These are phyloP conservation scores for Cichlasoma orientale DNA, from an alignment of 2,797 vertebrate genomes.

Conservation along the genomic window DNA sequence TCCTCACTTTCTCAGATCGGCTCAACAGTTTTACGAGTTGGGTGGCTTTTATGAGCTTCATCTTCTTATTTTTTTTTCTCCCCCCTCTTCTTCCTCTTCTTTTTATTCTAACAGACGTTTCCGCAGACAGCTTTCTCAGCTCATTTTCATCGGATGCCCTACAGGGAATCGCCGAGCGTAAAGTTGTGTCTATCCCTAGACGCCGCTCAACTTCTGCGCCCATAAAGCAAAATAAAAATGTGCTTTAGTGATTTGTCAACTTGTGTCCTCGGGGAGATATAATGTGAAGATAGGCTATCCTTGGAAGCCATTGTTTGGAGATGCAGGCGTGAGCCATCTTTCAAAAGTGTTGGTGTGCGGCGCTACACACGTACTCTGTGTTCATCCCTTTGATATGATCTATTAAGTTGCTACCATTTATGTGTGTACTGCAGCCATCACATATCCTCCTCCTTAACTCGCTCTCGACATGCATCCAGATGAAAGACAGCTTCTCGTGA, in stretches of 20 bases:
- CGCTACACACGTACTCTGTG: conserved; percentile 21
- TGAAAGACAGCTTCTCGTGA: conserved; percentile 58
- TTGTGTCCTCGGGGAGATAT: conserved; percentile 60
- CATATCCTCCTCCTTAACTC: conserved; percentile 37
- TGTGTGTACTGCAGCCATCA: conserved; percentile 17
- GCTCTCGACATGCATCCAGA: conserved; percentile 28
- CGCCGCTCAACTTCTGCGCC: conserved; percentile 61
- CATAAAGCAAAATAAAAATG: conserved; percentile 74
- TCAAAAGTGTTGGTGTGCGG: conserved; percentile 24
- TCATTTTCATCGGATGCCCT: conserved; percentile 73
- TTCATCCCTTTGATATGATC: conserved; percentile 43
- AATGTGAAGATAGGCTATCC: conserved; percentile 60
- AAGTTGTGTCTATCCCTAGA: conserved; percentile 59
- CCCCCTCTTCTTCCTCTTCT: conserved; percentile 16
- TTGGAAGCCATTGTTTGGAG: conserved; percentile 63
- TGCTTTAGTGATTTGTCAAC: conserved; percentile 77
- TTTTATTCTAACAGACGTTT: conserved; percentile 40
- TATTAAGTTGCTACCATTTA: conserved; percentile 34
- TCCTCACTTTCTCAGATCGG: conserved; percentile 44
- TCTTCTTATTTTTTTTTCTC: conserved; percentile 39
- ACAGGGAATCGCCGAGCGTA: conserved; percentile 54
- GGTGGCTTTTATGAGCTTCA: conserved; percentile 70
- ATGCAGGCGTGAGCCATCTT: conserved; percentile 46
- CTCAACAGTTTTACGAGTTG: conserved; percentile 69
- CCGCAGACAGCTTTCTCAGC: conserved; percentile 63